Base-by-base conservation (phyloP, 2,888 invertebrate species). In the Ptychoptera contaminata region DNA sequence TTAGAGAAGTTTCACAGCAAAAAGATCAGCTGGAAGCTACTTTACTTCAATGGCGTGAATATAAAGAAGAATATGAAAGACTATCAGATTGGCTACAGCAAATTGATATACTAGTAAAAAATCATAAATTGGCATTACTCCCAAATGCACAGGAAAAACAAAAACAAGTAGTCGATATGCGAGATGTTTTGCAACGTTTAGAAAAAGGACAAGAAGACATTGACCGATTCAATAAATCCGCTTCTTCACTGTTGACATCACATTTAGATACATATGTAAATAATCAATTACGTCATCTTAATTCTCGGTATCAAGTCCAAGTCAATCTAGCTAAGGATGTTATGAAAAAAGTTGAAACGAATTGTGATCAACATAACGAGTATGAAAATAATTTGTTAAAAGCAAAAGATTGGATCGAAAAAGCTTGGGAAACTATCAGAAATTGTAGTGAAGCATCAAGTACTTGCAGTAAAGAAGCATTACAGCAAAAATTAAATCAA, bases 11-110 rank as follows among this genome's bases (percentile, higher is more conserved):
- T 32, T 78, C 80, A 56, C 76, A 83, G 54, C 87, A 90, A 59
- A 87, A 90, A 58, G 80, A 79, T 52, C 82, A 85, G 58, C 62
- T 92, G 15, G 88, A 88, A 65, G 74, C 76, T 2, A 86, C 82
- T 3, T 76, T 90, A 47, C 72, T 73, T 43, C 84, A 88, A 56
- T 87, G 90, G 85, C 75, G 87, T 45, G 84, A 88, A 48, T 92
- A 86, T 66, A 91, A 91, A 63, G 91, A 91, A 57, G 91, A 92
- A 63, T 90, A 86, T 57, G 91, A 92, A 60, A 75, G 86, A 48
- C 67, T 92, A 12, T 87, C 87, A 42, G 91, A 92, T 61, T 92
- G 91, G 91, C 63, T 92, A 30, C 91, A 91, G 57, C 90, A 91
- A 61, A 86, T 86, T 56, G 90, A 91, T 55, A 87, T 90, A 54